Percentiles rank a stretch among this genome's conserved stretches.
phyloP scores from a whole-genome alignment of 2,797 vertebrate genomes.

The Phaenicophaeus curvirostris region DNA sequence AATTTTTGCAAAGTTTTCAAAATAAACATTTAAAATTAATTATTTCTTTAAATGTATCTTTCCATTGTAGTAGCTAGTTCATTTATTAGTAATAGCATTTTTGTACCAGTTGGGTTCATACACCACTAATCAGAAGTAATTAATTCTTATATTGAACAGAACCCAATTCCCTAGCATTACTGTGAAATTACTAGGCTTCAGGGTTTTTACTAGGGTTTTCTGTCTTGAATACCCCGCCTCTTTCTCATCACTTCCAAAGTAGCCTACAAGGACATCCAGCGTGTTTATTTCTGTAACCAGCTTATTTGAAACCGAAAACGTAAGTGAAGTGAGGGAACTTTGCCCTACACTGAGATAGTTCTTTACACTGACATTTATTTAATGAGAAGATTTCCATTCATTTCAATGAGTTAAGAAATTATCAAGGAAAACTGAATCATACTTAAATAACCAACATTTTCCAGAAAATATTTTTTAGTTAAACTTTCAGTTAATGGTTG shows the following conservation, averaged over 20 bases:
- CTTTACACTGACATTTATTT: neutral
- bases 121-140: neutral
- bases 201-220: neutral
- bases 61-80: neutral
- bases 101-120: neutral
- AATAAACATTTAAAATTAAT: neutral
- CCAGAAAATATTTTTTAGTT: neutral
- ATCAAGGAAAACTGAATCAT: neutral
- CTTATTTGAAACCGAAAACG: neutral
- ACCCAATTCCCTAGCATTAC: neutral
- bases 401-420: neutral
- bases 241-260: neutral
- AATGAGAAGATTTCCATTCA: neutral
- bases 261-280: neutral
- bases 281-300: neutral
- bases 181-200: neutral
- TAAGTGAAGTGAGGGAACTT: neutral
- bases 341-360: neutral
- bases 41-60: neutral
- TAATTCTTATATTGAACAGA: neutral
- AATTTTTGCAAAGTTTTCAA: neutral
- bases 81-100: neutral
- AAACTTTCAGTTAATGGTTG: neutral
- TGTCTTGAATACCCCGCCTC: neutral
- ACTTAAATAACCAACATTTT: neutral